Percentiles rank a stretch among this genome's conserved stretches.
phyloP scores from a whole-genome alignment of 2,888 invertebrate genomes.

The Alviniconcha strummeri region DNA sequence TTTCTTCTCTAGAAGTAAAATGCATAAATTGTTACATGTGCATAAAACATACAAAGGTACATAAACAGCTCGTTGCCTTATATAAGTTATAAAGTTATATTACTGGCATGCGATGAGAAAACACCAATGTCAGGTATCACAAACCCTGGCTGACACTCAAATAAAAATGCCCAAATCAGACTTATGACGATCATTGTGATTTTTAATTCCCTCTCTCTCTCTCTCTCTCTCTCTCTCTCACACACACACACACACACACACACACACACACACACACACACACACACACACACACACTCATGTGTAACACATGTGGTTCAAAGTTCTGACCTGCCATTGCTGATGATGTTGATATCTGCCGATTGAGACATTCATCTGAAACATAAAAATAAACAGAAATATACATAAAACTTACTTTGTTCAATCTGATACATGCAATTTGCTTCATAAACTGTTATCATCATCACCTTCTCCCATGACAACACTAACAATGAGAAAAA shows the following conservation, averaged over 20 bases:
- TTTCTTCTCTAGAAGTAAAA: not conserved
- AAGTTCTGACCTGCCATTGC: conserved; percentile 42
- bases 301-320: not conserved
- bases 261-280: not conserved
- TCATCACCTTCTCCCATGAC: too few species aligned
- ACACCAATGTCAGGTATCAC: not conserved
- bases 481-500: too few species aligned
- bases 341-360: conserved; percentile 43
- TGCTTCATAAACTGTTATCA: too few species aligned
- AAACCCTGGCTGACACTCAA: not conserved
- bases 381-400: conserved; percentile 18
- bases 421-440: too few species aligned
- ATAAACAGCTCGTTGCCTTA: not conserved
- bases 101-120: too few species aligned
- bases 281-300: not conserved
- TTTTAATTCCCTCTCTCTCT: not conserved
- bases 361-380: conserved; percentile 41
- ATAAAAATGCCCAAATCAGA: not conserved
- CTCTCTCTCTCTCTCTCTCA: not conserved
- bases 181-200: not conserved
- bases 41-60: not conserved
- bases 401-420: not conserved
- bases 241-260: not conserved
- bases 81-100: too few species aligned
- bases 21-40: not conserved